Conservation (phyloP, 2,113 vertebrate species). For the Oryzias melastigma region DNA sequence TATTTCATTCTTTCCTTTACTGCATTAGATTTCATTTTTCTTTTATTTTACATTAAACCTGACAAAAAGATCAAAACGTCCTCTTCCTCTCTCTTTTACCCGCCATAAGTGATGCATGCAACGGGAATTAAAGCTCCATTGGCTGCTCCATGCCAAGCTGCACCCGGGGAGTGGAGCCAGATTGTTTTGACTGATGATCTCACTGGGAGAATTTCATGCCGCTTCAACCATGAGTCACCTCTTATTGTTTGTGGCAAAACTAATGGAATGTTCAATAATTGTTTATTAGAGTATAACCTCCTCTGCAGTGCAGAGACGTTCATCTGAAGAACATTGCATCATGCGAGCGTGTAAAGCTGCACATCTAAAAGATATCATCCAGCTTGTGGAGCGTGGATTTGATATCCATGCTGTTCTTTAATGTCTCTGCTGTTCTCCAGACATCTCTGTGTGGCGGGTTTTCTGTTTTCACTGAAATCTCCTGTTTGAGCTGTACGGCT, state of each 20-base stretch:
- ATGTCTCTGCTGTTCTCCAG: no score
- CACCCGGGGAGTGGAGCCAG: neutral
- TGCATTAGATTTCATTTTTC: neutral
- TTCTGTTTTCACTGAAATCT: no score
- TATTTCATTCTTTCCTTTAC: neutral
- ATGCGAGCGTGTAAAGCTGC: no score
- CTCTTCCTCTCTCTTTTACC: neutral
- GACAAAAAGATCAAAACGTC: neutral
- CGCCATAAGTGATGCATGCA: neutral
- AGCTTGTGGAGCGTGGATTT: no score
- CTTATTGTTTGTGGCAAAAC: neutral
- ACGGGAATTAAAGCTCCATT: neutral
- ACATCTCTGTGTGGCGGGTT: no score
- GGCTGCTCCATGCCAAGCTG: neutral
- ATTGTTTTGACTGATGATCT: constrained; percentile 4
- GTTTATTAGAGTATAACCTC: no score
- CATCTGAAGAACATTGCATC: no score
- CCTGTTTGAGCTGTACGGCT: no score
- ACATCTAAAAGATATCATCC: no score
- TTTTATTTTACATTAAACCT: neutral
- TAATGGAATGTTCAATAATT: no score
- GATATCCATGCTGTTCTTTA: no score
- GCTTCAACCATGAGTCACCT: neutral
- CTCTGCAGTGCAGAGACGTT: no score
- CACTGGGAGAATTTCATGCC: constrained; percentile 2